These are phyloP conservation scores for Perccottus glenii DNA, from an alignment of 2,113 vertebrate genomes.

Conservation along the genomic window DNA sequence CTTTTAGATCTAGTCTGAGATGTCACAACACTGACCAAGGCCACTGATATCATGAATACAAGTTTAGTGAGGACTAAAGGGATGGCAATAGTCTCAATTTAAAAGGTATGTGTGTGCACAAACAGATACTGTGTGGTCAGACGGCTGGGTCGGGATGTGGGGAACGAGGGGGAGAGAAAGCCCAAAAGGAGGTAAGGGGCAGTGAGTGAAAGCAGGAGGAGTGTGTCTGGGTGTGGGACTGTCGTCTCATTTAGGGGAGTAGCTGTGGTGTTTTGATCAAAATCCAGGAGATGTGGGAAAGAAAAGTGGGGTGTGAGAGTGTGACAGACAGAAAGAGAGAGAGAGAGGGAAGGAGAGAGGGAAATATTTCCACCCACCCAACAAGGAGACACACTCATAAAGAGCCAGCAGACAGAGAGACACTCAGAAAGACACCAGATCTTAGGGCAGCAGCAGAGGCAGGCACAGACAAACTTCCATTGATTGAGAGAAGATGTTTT, in stretches of 20 bases:
- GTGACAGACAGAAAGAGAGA: constrained; percentile 45
- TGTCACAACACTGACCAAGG: not conserved
- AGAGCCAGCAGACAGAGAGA: constrained; percentile 68
- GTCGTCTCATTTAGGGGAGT: constrained; percentile 74
- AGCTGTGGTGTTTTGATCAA: constrained; percentile 75
- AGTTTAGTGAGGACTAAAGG: constrained; percentile 13
- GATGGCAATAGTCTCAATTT: constrained; percentile 39
- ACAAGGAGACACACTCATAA: constrained; percentile 79
- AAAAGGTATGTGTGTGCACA: constrained; percentile 55
- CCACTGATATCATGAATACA: constrained; percentile 35
- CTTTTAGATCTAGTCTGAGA: not conserved
- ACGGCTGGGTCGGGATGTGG: constrained; percentile 56
- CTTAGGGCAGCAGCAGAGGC: constrained; percentile 68
- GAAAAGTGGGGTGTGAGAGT: constrained; percentile 54
- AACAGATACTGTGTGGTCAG: constrained; percentile 62
- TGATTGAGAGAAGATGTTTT: constrained; percentile 68
- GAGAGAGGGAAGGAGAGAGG: constrained; percentile 52
- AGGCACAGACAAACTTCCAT: constrained; percentile 60
- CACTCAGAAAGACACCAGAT: constrained; percentile 73
- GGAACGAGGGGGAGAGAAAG: constrained; percentile 37
- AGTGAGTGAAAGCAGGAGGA: constrained; percentile 62
- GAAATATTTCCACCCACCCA: constrained; percentile 82
- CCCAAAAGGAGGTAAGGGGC: constrained; percentile 52
- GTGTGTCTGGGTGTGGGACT: constrained; percentile 65
- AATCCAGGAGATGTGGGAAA: constrained; percentile 73